A percentile compares a stretch with the other conserved stretches of the same genome.
These are phyloP conservation scores for Astatotilapia flaviijosephi DNA, from an alignment of 2,113 vertebrate genomes.

Conservation along the genomic window DNA sequence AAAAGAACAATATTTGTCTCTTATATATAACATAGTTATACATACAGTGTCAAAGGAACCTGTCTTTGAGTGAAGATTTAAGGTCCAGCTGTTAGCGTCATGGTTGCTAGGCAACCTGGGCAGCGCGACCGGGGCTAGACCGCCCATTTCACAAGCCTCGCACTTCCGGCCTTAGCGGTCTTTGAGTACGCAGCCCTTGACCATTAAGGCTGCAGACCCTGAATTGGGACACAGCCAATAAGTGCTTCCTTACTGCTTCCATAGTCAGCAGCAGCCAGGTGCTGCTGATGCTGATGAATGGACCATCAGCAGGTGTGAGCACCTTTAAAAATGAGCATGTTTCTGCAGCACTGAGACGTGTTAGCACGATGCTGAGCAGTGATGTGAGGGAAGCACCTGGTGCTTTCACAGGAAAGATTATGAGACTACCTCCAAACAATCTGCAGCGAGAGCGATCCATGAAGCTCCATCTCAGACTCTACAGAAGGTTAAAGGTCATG, in stretches of 20 bases:
- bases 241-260: neutral
- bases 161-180: neutral
- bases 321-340: neutral
- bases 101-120: too few relatives aligned
- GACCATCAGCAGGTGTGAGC: neutral
- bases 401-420: neutral
- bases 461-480: neutral
- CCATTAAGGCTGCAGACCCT: rapidly evolving
- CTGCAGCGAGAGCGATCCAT: neutral
- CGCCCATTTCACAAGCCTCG: neutral
- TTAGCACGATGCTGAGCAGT: neutral
- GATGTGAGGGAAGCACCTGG: neutral
- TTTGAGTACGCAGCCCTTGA: neutral
- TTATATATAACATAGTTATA: too few relatives aligned
- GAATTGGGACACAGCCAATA: rapidly evolving
- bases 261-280: neutral
- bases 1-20: too few relatives aligned
- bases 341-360: neutral
- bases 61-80: too few relatives aligned
- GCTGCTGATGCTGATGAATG: rapidly evolving
- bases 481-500: neutral
- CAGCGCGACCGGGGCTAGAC: rapidly evolving
- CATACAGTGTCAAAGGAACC: too few relatives aligned
- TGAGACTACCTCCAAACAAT: neutral
- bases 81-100: rapidly evolving